Conservation (phyloP, 1,140 invertebrate species). For the Brachionus paranguensis region DNA sequence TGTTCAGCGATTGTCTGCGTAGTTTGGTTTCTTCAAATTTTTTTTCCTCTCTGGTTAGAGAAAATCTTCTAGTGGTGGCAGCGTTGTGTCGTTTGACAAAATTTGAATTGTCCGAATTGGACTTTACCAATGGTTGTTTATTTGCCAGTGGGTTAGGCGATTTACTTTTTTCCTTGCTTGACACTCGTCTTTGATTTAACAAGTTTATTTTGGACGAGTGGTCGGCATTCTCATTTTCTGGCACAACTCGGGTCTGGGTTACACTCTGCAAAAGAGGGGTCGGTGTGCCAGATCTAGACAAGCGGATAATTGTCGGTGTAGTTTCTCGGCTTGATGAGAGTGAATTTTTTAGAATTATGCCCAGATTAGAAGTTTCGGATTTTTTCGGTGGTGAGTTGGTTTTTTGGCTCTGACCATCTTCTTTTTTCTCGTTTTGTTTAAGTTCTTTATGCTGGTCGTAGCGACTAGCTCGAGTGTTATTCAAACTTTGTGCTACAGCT, state of each 20-base stretch:
- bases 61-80: background rate
- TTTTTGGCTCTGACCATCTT: background rate
- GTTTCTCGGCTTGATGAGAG: background rate
- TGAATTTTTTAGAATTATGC: constrained; percentile 27
- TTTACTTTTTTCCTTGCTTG: background rate
- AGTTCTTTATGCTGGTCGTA: constrained; percentile 11
- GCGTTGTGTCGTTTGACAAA: background rate
- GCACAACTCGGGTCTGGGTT: background rate
- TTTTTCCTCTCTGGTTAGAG: background rate
- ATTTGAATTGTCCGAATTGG: background rate
- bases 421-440: background rate
- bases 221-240: background rate
- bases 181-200: constrained; percentile 1
- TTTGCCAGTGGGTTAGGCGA: background rate
- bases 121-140: background rate
- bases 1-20: background rate
- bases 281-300: constrained; percentile 5
- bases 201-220: background rate
- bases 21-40: background rate
- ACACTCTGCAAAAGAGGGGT: constrained; percentile 15
- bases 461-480: background rate
- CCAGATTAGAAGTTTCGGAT: constrained; percentile 16
- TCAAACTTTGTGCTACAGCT: too few relatives aligned
- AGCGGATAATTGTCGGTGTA: background rate
- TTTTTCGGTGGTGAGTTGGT: constrained; percentile 3